phyloP scores from a whole-genome alignment of 2,113 vertebrate genomes.

The Dryoscopus gambensis region DNA sequence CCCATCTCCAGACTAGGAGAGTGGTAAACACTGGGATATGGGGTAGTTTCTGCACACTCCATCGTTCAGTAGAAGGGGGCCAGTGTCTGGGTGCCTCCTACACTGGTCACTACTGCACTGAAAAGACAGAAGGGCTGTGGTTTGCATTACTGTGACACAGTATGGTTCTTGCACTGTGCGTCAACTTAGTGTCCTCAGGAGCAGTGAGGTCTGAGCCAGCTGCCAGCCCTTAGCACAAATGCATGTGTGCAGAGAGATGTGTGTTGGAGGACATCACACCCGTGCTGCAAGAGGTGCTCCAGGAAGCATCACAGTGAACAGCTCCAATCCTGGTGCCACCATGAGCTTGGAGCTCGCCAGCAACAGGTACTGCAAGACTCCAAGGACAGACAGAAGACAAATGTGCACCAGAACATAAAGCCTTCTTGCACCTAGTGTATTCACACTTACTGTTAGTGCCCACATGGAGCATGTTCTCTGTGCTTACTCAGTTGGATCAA shows the following conservation, averaged over 20 bases:
- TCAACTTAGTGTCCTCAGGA: not conserved
- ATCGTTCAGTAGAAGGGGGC: not conserved
- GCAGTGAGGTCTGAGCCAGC: not conserved
- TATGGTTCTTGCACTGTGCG: not conserved
- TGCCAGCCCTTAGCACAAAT: not conserved
- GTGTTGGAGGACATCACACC: not conserved
- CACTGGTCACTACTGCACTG: not conserved
- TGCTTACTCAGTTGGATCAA: not conserved
- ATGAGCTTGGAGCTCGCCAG: not conserved
- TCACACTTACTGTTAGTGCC: not conserved
- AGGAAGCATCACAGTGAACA: not conserved
- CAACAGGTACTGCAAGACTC: not conserved
- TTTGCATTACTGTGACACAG: not conserved
- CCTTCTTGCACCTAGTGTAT: not conserved
- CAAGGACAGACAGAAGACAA: not conserved
- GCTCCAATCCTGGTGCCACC: not conserved
- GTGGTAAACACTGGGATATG: not conserved
- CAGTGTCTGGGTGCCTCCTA: not conserved
- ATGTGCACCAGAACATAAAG: not conserved
- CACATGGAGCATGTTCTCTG: not conserved
- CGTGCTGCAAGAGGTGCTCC: not conserved
- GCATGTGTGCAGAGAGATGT: not conserved
- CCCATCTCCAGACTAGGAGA: not conserved
- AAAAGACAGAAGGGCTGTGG: not conserved
- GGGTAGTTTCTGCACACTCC: not conserved